These are phyloP conservation scores for Callaeas wilsoni DNA, from an alignment of 2,113 vertebrate species.

Conservation along the genomic window DNA sequence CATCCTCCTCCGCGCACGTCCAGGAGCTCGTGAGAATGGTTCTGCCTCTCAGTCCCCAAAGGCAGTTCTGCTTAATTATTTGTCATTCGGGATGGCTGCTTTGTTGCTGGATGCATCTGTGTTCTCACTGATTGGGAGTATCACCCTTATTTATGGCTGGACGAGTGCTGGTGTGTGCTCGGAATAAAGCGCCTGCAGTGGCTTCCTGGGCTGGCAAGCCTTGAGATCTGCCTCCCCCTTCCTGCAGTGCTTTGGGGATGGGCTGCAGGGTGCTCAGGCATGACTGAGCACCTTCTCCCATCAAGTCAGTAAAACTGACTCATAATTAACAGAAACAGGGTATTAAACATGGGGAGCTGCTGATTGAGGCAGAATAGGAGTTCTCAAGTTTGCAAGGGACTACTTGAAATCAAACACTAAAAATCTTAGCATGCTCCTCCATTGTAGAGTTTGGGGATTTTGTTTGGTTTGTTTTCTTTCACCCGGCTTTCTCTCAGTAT, in stretches of 20 bases:
- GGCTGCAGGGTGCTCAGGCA: neutral
- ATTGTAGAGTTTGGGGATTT: neutral
- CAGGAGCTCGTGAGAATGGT: neutral
- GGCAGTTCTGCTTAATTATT: neutral
- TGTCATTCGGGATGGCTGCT: neutral
- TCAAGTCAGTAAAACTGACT: neutral
- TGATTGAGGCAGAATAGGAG: neutral
- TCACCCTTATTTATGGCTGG: neutral
- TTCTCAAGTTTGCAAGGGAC: neutral
- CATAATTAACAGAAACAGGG: neutral
- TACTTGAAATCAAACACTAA: neutral
- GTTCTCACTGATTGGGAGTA: neutral
- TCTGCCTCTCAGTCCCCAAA: neutral
- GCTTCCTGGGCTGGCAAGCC: neutral
- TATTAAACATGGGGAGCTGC: neutral
- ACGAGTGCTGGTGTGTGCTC: neutral
- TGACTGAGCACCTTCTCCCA: neutral
- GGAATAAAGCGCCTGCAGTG: neutral
- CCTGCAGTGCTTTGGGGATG: neutral
- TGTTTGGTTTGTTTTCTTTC: neutral
- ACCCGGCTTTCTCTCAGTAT: neutral
- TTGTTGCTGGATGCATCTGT: neutral
- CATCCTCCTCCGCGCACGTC: rapidly evolving
- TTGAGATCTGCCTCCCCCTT: neutral
- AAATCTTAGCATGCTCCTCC: neutral